Evolutionary conservation across 2,888 invertebrate genomes (phyloP).

Genomic region (Philhelius pedissequus): DNA sequence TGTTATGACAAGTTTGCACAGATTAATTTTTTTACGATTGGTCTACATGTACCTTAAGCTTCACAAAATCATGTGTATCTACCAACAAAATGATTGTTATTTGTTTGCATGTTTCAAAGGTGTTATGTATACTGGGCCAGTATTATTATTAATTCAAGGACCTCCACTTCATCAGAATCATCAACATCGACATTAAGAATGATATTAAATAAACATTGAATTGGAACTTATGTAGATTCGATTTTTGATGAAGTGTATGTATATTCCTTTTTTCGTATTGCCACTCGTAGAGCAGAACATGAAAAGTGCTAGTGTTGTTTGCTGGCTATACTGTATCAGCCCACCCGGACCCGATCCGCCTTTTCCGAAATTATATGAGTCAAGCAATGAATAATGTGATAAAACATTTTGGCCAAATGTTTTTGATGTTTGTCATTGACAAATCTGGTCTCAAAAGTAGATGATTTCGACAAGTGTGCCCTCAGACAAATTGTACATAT

Average conservation of each 20-base stretch:
- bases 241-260: not conserved
- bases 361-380: no score
- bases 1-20: no score
- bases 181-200: not conserved
- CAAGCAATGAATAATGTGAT: no score
- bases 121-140: not conserved
- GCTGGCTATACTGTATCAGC: not conserved
- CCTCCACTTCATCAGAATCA: not conserved
- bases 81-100: not conserved
- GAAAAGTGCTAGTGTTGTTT: not conserved
- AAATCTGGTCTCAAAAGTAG: no score
- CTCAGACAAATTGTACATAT: no score
- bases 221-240: not conserved
- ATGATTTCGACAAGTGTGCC: no score
- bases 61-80: not conserved
- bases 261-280: not conserved
- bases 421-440: no score
- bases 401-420: no score
- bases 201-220: not conserved
- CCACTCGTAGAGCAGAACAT: not conserved
- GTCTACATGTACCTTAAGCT: not conserved
- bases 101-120: not conserved
- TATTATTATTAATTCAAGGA: not conserved
- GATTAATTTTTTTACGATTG: no score
- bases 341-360: no score